Evolutionary conservation across 2,888 invertebrate species (phyloP).

Genomic region (Charanyca ferruginea): DNA sequence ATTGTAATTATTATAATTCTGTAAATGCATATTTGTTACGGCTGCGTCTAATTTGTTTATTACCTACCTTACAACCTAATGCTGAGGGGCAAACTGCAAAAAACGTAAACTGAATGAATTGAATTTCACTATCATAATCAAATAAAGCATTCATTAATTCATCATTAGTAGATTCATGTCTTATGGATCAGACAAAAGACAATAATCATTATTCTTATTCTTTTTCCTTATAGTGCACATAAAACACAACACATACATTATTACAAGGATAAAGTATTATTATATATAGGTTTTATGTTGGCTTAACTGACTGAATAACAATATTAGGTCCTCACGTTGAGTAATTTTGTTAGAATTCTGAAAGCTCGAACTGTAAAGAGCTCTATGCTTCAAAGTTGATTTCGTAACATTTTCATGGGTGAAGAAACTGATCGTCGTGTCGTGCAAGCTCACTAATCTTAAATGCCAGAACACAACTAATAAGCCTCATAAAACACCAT

Average conservation of each 20-base stretch:
- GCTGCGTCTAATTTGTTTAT: too few species aligned
- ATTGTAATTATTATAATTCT: too few species aligned
- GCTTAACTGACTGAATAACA: neutral
- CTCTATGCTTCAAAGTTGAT: slow-evolving; percentile 4
- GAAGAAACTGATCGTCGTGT: slow-evolving; percentile 21
- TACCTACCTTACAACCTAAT: too few species aligned
- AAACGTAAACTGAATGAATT: too few species aligned
- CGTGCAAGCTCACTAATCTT: slow-evolving; percentile 42
- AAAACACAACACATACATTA: neutral
- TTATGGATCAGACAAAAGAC: neutral
- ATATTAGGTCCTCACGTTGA: neutral
- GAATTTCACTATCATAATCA: too few species aligned
- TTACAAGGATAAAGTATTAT: neutral
- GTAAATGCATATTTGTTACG: too few species aligned
- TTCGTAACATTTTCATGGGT: slow-evolving; percentile 24
- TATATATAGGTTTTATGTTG: neutral
- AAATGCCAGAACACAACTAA: slow-evolving; percentile 39
- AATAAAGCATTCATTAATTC: too few species aligned
- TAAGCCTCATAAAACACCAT: slow-evolving; percentile 35
- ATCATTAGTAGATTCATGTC: neutral
- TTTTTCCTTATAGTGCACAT: neutral
- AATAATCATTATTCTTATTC: neutral
- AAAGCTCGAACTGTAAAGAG: neutral
- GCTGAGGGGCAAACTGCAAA: too few species aligned
- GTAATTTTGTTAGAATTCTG: neutral